Conservation (phyloP, 2,888 invertebrate species). For the Amphiduros pacificus region DNA sequence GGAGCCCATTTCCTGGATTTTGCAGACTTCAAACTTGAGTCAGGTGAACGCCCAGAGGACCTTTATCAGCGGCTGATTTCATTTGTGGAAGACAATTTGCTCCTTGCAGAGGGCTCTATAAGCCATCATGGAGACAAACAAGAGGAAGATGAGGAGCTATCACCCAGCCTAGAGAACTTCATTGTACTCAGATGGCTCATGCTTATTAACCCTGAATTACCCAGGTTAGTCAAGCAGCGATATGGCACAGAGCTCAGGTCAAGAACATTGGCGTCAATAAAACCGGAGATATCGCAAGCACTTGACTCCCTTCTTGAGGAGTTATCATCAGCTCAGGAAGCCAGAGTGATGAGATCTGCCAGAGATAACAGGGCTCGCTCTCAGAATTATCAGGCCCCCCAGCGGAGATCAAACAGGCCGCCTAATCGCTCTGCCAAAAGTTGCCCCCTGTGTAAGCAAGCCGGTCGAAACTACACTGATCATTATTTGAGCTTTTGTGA, state of each 20-base stretch:
- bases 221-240: constrained; percentile 29
- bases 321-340: no score
- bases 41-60: constrained; percentile 30
- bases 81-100: constrained; percentile 31
- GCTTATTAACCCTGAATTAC: constrained; percentile 23
- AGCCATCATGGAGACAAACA: constrained; percentile 14
- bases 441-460: constrained; percentile 32
- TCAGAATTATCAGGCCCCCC: no score
- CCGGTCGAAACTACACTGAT: constrained; percentile 6
- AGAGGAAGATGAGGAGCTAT: constrained; percentile 19
- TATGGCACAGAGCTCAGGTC: constrained; percentile 32
- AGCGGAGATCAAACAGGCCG: no score
- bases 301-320: constrained; percentile 32
- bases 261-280: constrained; percentile 30
- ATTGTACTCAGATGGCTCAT: constrained; percentile 29
- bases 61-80: constrained; percentile 26
- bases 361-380: no score
- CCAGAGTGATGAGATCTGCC: no score
- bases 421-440: no score
- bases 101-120: constrained; percentile 12
- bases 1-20: constrained; percentile 33
- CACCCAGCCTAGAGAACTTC: constrained; percentile 31
- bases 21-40: constrained; percentile 22
- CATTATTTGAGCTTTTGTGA: constrained; percentile 30
- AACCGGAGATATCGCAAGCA: constrained; percentile 31